phyloP scores from a whole-genome alignment of 2,797 vertebrate genomes.

The Bradypodion pumilum region DNA sequence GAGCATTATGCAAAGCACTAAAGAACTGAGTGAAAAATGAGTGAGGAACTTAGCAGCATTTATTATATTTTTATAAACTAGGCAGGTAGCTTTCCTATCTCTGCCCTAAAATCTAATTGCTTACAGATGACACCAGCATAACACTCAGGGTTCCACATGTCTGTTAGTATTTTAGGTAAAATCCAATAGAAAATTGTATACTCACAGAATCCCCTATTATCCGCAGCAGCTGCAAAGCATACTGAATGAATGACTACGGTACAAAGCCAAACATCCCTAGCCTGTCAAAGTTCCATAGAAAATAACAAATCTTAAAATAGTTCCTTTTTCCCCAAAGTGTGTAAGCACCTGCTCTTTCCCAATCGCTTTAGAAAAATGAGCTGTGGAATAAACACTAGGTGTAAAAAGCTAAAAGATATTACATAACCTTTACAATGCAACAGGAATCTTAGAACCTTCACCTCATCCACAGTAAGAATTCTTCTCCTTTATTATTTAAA shows the following conservation, averaged over 20 bases:
- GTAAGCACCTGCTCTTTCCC: background rate
- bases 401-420: background rate
- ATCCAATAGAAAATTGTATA: too few relatives aligned
- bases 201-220: background rate
- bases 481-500: slow-evolving; percentile 13
- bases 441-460: slow-evolving; percentile 9
- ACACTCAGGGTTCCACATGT: background rate
- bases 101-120: too few relatives aligned
- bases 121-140: too few relatives aligned
- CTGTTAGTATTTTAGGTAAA: background rate
- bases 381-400: background rate
- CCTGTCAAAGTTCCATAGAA: background rate
- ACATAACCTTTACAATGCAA: background rate
- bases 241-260: background rate
- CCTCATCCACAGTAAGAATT: background rate
- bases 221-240: background rate
- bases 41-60: background rate
- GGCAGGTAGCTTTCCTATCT: too few relatives aligned
- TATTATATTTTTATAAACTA: background rate
- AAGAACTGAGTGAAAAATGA: background rate
- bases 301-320: background rate
- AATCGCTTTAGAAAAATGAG: background rate
- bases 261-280: background rate
- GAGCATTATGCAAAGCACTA: background rate
- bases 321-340: too few relatives aligned